These are phyloP conservation scores for Lepas anatifera DNA, from an alignment of 2,888 invertebrate genomes.

Conservation along the genomic window DNA sequence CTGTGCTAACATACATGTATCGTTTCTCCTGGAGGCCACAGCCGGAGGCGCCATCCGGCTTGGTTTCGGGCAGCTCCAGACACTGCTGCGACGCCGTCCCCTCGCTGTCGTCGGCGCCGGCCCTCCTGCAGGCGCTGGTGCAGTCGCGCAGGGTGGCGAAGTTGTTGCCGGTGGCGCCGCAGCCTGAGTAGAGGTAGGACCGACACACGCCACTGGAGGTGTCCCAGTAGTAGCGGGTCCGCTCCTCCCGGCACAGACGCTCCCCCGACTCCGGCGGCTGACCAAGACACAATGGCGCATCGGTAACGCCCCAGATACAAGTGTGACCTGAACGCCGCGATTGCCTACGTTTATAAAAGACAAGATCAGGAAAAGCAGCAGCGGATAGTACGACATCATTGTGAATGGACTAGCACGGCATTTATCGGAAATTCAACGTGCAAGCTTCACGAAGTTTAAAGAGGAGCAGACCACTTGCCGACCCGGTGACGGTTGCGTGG, in stretches of 20 bases:
- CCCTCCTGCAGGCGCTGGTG: background rate
- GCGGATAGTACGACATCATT: no score
- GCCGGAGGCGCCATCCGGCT: background rate
- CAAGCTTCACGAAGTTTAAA: no score
- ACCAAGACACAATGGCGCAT: no score
- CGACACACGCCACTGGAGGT: background rate
- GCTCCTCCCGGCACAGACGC: background rate
- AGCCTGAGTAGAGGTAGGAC: slow-evolving; percentile 5
- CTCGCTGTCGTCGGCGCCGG: no score
- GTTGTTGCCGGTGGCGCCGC: slow-evolving; percentile 3
- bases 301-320: no score
- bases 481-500: no score
- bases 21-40: background rate
- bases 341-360: no score
- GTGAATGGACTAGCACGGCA: no score
- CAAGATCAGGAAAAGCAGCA: no score
- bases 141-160: background rate
- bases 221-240: background rate
- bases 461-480: no score
- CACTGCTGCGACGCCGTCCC: background rate
- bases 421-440: no score
- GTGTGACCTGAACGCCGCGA: no score
- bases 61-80: background rate
- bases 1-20: background rate
- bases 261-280: background rate